Percentiles rank a stretch among this genome's conserved stretches.
These are phyloP conservation scores for Macropis europaea DNA, from an alignment of 2,888 invertebrate species.

Conservation along the genomic window DNA sequence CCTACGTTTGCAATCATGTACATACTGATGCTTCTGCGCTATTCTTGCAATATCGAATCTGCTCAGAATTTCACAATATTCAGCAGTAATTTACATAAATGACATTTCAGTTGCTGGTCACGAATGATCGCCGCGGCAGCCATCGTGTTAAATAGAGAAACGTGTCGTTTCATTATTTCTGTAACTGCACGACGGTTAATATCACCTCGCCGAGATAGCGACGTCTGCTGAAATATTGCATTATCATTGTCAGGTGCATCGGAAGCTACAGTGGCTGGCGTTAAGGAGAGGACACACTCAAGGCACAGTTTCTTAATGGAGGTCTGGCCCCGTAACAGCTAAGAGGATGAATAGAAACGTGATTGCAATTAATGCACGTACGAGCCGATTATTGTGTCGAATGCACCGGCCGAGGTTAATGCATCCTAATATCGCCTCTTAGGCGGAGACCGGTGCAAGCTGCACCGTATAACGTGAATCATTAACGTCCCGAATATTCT, in stretches of 20 bases:
- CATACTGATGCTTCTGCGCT: no score
- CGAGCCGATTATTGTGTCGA: constrained; percentile 61
- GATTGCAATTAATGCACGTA: constrained; percentile 66
- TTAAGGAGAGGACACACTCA: constrained; percentile 45
- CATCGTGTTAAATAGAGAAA: no score
- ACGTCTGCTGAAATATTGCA: neutral
- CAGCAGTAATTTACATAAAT: no score
- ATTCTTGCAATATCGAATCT: no score
- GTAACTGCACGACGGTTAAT: neutral
- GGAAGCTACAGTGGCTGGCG: constrained; percentile 18
- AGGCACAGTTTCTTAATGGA: constrained; percentile 65
- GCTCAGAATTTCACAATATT: no score
- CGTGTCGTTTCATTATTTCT: neutral
- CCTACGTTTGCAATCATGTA: no score
- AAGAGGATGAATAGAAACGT: constrained; percentile 61
- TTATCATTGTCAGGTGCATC: constrained; percentile 25
- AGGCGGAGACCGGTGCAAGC: constrained; percentile 22
- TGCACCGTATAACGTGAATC: constrained; percentile 5
- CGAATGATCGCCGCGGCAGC: no score
- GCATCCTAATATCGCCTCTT: constrained; percentile 62
- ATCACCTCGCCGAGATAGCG: neutral
- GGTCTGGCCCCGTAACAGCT: constrained; percentile 48
- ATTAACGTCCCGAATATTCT: constrained; percentile 17
- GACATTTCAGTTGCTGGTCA: no score
- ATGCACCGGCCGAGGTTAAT: constrained; percentile 59